Conservation (phyloP, 2,113 vertebrate species). For the Marcusenius ussheri region DNA sequence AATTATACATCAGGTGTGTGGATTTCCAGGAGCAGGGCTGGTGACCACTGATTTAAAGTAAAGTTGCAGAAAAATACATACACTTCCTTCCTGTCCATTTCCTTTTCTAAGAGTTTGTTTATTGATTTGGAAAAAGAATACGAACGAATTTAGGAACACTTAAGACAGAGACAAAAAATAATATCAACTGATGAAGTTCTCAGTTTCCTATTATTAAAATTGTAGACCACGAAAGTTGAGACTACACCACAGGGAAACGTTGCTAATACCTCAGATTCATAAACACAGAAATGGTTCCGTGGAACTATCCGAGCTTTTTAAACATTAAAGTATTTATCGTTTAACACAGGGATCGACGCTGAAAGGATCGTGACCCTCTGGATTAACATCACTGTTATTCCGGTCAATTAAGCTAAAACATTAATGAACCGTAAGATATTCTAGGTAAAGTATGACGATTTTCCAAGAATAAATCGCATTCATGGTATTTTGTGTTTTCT, state of each 20-base stretch:
- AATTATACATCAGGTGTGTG: too few species aligned
- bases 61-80: background rate
- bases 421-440: background rate
- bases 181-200: background rate
- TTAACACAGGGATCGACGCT: background rate
- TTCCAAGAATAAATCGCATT: background rate
- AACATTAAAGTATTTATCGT: background rate
- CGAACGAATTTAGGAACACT: background rate
- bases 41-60: background rate
- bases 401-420: background rate
- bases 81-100: background rate
- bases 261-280: background rate
- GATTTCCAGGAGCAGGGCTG: too few species aligned
- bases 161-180: background rate
- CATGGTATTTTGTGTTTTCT: background rate
- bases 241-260: background rate
- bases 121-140: background rate
- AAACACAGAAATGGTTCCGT: background rate
- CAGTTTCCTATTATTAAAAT: background rate
- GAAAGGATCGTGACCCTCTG: background rate
- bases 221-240: background rate
- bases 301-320: background rate
- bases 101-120: background rate
- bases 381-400: background rate
- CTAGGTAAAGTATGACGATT: background rate